These are phyloP conservation scores for Brachyalestes nurse DNA, from an alignment of 2,797 vertebrate genomes.

Conservation along the genomic window DNA sequence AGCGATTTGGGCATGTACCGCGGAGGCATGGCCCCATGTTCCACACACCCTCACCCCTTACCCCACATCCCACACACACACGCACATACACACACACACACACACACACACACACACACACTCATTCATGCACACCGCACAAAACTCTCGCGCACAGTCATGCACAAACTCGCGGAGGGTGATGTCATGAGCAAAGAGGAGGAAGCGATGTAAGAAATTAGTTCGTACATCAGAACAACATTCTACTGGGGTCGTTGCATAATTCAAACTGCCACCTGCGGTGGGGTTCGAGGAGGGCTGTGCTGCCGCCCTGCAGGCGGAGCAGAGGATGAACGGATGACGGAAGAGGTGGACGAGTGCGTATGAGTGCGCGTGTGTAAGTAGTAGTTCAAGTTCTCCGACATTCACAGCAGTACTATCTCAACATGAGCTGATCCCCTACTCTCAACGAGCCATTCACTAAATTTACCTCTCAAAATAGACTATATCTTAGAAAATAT, in stretches of 20 bases:
- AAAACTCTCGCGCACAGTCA: slow-evolving; percentile 56
- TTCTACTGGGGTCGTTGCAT: slow-evolving; percentile 86
- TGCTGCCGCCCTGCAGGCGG: slow-evolving; percentile 64
- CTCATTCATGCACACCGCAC: slow-evolving; percentile 31
- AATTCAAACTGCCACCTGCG: slow-evolving; percentile 78
- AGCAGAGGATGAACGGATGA: slow-evolving; percentile 55
- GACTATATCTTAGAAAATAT: slow-evolving; percentile 88
- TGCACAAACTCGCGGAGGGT: slow-evolving; percentile 55
- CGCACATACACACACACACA: slow-evolving; percentile 37
- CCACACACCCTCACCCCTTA: slow-evolving; percentile 75
- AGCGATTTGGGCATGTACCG: slow-evolving; percentile 76
- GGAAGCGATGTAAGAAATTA: slow-evolving; percentile 78
- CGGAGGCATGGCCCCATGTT: slow-evolving; percentile 78
- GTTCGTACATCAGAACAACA: slow-evolving; percentile 81
- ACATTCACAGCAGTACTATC: slow-evolving; percentile 54
- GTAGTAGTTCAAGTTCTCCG: slow-evolving; percentile 48
- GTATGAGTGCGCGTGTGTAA: slow-evolving; percentile 52
- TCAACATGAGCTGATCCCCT: slow-evolving; percentile 56
- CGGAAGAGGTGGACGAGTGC: slow-evolving; percentile 52
- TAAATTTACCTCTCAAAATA: slow-evolving; percentile 85
- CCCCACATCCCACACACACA: slow-evolving; percentile 50
- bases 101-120: slow-evolving; percentile 23
- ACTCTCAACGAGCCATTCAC: slow-evolving; percentile 77
- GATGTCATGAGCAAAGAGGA: slow-evolving; percentile 70
- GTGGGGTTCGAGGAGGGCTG: slow-evolving; percentile 78